phyloP scores from a whole-genome alignment of 2,797 vertebrate genomes.

The Apogon hyalosoma region DNA sequence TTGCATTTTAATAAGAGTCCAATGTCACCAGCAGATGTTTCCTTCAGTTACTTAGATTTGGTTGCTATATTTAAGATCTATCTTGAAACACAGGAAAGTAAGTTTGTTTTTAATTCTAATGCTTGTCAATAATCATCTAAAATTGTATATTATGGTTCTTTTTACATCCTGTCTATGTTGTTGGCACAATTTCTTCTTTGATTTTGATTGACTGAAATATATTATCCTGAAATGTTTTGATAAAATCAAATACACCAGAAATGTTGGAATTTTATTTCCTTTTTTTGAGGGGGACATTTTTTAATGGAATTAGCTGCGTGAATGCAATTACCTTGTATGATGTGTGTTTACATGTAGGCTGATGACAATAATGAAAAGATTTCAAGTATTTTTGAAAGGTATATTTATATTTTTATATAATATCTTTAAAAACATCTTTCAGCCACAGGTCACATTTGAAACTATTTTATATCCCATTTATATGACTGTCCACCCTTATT shows the following conservation, averaged over 20 bases:
- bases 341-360: constrained; percentile 63
- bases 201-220: constrained; percentile 58
- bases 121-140: constrained; percentile 43
- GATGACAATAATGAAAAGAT: constrained; percentile 25
- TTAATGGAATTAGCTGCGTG: constrained; percentile 31
- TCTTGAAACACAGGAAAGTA: constrained; percentile 38
- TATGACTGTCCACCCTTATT: constrained; percentile 18
- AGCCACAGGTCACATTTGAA: constrained; percentile 43
- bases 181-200: constrained; percentile 47
- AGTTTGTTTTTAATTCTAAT: constrained; percentile 10
- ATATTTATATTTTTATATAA: constrained; percentile 43
- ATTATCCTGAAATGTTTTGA: constrained; percentile 55
- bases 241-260: constrained; percentile 48
- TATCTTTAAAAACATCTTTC: constrained; percentile 31
- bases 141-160: constrained; percentile 51
- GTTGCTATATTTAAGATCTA: constrained; percentile 26
- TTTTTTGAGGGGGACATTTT: constrained; percentile 1
- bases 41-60: constrained; percentile 32
- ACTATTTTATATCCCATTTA: constrained; percentile 11
- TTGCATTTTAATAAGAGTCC: constrained; percentile 1
- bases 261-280: constrained; percentile 26
- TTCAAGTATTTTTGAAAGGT: constrained; percentile 45
- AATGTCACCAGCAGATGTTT: constrained; percentile 22
- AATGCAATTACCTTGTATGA: constrained; percentile 36
- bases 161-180: constrained; percentile 41